phyloP scores from a whole-genome alignment of 1,140 invertebrate species.

The Arctopsyche grandis region DNA sequence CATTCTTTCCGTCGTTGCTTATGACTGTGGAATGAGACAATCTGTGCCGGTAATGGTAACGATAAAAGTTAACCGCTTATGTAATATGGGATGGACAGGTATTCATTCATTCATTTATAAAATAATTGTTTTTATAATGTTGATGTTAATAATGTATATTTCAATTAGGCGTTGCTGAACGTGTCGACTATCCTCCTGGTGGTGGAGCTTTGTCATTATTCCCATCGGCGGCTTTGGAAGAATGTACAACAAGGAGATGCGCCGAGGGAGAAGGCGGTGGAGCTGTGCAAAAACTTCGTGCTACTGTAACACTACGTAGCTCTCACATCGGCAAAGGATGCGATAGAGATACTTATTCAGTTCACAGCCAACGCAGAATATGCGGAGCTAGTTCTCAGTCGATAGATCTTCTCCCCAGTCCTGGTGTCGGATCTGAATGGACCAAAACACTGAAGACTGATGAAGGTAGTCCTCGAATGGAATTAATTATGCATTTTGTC shows the following conservation, averaged over 20 bases:
- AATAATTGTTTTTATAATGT: slow-evolving; percentile 16
- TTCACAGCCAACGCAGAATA: slow-evolving; percentile 88
- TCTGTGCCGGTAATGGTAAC: slow-evolving; percentile 92
- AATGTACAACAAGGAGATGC: slow-evolving; percentile 87
- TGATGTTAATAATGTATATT: slow-evolving; percentile 23
- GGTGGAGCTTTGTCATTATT: slow-evolving; percentile 80
- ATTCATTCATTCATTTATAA: slow-evolving; percentile 45
- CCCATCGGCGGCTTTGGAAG: slow-evolving; percentile 84
- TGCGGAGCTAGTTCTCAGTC: slow-evolving; percentile 78
- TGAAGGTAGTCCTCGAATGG: slow-evolving; percentile 74
- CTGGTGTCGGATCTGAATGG: slow-evolving; percentile 84
- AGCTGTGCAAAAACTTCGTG: slow-evolving; percentile 63
- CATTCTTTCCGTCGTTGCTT: slow-evolving; percentile 95
- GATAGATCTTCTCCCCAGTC: slow-evolving; percentile 88
- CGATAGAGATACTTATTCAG: slow-evolving; percentile 91
- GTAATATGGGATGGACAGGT: slow-evolving; percentile 82
- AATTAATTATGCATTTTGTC: neutral
- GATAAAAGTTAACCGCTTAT: slow-evolving; percentile 86
- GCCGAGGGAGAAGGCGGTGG: slow-evolving; percentile 59
- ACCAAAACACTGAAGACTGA: slow-evolving; percentile 88
- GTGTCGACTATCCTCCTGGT: slow-evolving; percentile 91
- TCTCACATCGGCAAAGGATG: slow-evolving; percentile 91
- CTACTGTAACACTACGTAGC: slow-evolving; percentile 78
- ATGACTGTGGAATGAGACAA: slow-evolving; percentile 94
- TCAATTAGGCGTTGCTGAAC: slow-evolving; percentile 79